A percentile compares a stretch with the other conserved stretches of the same genome.
Evolutionary conservation across 1,140 invertebrate genomes (phyloP).

Genomic region (Propsilocerus akamusi): DNA sequence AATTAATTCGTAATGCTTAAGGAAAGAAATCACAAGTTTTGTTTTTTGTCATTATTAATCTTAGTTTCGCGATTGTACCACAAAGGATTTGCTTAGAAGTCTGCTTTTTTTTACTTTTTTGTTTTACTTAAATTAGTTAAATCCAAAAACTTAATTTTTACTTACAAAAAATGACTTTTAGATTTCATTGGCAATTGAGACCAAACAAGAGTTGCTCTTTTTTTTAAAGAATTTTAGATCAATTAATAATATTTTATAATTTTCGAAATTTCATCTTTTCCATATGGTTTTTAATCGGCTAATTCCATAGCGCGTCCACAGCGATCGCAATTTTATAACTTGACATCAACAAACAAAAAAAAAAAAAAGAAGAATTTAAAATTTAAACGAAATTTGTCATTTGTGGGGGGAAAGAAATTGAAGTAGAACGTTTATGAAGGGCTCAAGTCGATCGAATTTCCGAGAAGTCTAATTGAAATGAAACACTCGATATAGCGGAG

Average conservation of each 20-base stretch:
- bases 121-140: too few relatives aligned
- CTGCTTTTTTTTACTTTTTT: not conserved
- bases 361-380: not conserved
- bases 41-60: not conserved
- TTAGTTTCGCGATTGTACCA: not conserved
- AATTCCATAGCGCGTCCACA: too few relatives aligned
- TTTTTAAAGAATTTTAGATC: not conserved
- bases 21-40: not conserved
- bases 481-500: too few relatives aligned
- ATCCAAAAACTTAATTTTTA: constrained; percentile 1
- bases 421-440: too few relatives aligned
- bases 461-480: too few relatives aligned
- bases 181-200: constrained; percentile 4
- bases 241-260: not conserved
- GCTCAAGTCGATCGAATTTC: too few relatives aligned
- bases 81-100: not conserved
- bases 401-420: too few relatives aligned
- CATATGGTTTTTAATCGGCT: not conserved
- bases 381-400: not conserved
- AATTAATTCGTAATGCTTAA: not conserved
- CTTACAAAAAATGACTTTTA: constrained; percentile 4
- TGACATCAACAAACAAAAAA: not conserved
- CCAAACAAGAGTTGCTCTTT: too few relatives aligned
- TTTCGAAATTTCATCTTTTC: not conserved
- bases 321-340: not conserved